phyloP scores from a whole-genome alignment of 2,888 invertebrate genomes.

The Drosophila villosipedis region DNA sequence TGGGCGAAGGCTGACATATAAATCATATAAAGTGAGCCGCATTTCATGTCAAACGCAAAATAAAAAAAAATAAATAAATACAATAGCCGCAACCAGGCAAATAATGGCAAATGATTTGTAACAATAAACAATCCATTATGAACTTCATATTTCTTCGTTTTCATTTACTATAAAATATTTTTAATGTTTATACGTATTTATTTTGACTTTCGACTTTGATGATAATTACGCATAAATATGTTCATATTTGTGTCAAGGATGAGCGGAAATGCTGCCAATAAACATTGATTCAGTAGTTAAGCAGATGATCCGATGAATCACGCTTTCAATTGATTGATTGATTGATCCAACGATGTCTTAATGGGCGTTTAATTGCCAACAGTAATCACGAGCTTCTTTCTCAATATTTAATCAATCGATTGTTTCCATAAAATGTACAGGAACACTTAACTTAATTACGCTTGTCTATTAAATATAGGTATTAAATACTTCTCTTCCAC shows the following conservation, averaged over 20 bases:
- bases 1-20: slow-evolving; percentile 68
- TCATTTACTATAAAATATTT: slow-evolving; percentile 8
- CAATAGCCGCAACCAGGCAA: slow-evolving; percentile 42
- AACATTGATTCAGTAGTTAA: slow-evolving; percentile 42
- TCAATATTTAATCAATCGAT: slow-evolving; percentile 24
- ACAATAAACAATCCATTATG: slow-evolving; percentile 46
- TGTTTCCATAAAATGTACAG: slow-evolving; percentile 1
- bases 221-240: slow-evolving; percentile 63
- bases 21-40: slow-evolving; percentile 44
- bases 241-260: slow-evolving; percentile 71
- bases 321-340: slow-evolving; percentile 48
- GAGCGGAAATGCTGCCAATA: slow-evolving; percentile 65
- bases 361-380: slow-evolving; percentile 54
- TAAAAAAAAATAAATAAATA: background rate
- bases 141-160: slow-evolving; percentile 3
- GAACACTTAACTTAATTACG: background rate
- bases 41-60: slow-evolving; percentile 4
- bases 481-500: background rate
- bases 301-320: slow-evolving; percentile 39
- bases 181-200: slow-evolving; percentile 14
- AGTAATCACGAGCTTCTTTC: slow-evolving; percentile 12
- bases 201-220: slow-evolving; percentile 39
- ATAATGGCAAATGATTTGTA: slow-evolving; percentile 57
- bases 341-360: slow-evolving; percentile 55
- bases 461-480: background rate